These are phyloP conservation scores for Thripadectes ignobilis DNA, from an alignment of 2,797 vertebrate genomes.

Conservation along the genomic window DNA sequence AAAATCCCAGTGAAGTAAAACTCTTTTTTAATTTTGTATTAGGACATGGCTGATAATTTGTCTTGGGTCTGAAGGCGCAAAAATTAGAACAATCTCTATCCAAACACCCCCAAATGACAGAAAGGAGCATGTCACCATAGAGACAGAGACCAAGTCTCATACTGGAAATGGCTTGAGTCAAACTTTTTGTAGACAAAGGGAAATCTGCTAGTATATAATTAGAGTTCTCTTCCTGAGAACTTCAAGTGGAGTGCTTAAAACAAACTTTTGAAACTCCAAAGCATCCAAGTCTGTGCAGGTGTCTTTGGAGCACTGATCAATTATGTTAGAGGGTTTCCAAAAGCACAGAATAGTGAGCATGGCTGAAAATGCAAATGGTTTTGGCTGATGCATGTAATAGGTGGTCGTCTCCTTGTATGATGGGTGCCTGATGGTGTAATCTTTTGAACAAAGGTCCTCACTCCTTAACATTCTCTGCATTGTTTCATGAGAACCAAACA, in stretches of 20 bases:
- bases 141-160: not conserved
- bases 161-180: not conserved
- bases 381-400: not conserved
- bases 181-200: not conserved
- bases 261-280: not conserved
- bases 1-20: not conserved
- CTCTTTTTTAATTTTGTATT: not conserved
- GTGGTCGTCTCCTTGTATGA: not conserved
- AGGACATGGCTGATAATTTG: not conserved
- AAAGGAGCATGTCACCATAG: not conserved
- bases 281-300: not conserved
- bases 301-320: not conserved
- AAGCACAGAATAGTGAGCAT: not conserved
- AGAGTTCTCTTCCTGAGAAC: not conserved
- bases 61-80: not conserved
- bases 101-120: not conserved
- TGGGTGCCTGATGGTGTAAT: not conserved
- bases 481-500: not conserved
- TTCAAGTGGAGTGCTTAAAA: constrained; percentile 15
- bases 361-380: constrained; percentile 26
- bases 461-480: constrained; percentile 17
- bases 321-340: not conserved
- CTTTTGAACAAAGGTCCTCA: constrained; percentile 10
- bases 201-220: not conserved
- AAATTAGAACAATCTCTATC: not conserved